Base-by-base conservation (phyloP, 2,888 invertebrate genomes). In the Hecatera dysodea region DNA sequence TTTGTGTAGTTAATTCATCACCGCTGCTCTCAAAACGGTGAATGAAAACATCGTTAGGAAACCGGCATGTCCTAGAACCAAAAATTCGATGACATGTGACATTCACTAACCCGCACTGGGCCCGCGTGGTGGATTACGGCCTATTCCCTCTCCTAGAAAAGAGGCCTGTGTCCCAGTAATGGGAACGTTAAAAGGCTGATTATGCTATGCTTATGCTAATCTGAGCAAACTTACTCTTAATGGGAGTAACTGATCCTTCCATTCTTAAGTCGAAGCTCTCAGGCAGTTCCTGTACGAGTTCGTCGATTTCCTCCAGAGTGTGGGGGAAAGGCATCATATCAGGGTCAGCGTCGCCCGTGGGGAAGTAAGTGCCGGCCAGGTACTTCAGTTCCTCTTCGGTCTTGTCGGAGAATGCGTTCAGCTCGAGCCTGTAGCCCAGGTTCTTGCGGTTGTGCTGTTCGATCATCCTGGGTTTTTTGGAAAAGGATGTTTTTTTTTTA, bases 221-320 rank as follows among this genome's bases (percentile, higher is more conserved):
- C 6, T 8, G 8, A 29, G 11, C 7, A 27, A 11, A 36, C 36
- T 56, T 36, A 56, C 56, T 15, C 22, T 56, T 56, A 36, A 56
- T 8, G 36, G 56, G 36, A 22, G 56, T 56, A 8, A 56, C 36
- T 36, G 15, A 2, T 36, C 56, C 56, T 56, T 56, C 56, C 22
- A 56, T 22, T 17, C 56, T 56, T n/a, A 56, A 36, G 9, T 56
- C 56, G 15, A 56, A 56, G 56, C 3, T 56, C 22, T 56, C 56
- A 15, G 56, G 56, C 22, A 56, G 36, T 36, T 56, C 56, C 36
- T 56, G 1, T 8, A 36, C 56, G 1, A 56, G 1, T 0, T 56
- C 56, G 17, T 56, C 56, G 36, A 56, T 56, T 36, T 56, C 56
- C 56, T 12, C 22, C 36, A 36, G 8, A 6, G 36, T 17, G 22